A percentile compares a stretch with the other conserved stretches of the same genome.
phyloP scores from a whole-genome alignment of 2,113 vertebrate species.

The Charina bottae region DNA sequence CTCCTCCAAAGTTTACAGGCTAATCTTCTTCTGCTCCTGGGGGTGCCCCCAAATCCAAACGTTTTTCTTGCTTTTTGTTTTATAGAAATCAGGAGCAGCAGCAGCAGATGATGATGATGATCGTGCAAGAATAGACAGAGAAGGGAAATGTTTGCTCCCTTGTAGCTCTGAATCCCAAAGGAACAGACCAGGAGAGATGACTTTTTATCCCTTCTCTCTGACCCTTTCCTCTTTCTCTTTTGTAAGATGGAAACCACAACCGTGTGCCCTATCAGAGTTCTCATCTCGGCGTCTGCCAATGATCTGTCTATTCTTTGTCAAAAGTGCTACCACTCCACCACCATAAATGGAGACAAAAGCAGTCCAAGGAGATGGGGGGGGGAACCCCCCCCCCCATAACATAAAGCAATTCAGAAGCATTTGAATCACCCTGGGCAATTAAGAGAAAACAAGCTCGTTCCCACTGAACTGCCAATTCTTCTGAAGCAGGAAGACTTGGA shows the following conservation, averaged over 20 bases:
- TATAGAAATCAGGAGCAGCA: not conserved
- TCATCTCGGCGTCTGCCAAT: constrained; percentile 40
- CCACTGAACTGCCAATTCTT: not conserved
- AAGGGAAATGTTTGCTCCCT: not conserved
- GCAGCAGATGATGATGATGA: not conserved
- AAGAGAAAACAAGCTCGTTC: constrained; percentile 11
- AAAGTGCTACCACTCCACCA: not conserved
- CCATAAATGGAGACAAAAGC: not conserved
- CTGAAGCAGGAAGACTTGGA: not conserved
- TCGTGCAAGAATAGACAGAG: too few species aligned
- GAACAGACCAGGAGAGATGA: not conserved
- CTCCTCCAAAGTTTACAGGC: constrained; percentile 27
- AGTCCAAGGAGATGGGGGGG: not conserved
- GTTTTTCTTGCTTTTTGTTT: not conserved
- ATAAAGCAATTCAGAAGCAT: constrained; percentile 2
- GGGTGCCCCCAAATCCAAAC: constrained; percentile 23
- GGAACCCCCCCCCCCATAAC: not conserved
- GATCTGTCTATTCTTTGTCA: constrained; percentile 18
- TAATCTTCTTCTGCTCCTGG: constrained; percentile 26
- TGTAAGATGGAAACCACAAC: constrained; percentile 45
- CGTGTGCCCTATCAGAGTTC: constrained; percentile 47
- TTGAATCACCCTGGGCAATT: constrained; percentile 4
- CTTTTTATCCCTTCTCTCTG: not conserved
- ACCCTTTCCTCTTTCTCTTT: not conserved
- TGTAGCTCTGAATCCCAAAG: constrained; percentile 7